A percentile compares a stretch with the other conserved stretches of the same genome.
Evolutionary conservation across 1,140 invertebrate genomes (phyloP).

Genomic region (Mamestra configurata): DNA sequence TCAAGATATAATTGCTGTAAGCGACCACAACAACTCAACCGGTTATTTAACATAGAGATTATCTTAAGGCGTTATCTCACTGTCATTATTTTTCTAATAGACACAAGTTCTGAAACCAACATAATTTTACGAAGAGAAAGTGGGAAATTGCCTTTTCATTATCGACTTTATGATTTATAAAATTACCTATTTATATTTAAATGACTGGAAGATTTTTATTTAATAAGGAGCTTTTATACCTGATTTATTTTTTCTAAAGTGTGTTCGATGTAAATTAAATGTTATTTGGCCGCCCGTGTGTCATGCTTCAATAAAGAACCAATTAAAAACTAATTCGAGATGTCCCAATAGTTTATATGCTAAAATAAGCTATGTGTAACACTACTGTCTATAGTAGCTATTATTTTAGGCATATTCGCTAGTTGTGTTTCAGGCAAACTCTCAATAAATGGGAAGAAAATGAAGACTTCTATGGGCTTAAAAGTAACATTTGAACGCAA

Average conservation of each 20-base stretch:
- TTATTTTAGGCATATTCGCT: neutral
- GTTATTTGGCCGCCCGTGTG: constrained; percentile 21
- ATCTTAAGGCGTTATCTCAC: neutral
- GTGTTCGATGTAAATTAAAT: constrained; percentile 6
- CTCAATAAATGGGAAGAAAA: neutral
- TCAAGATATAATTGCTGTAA: neutral
- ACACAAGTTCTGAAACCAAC: neutral
- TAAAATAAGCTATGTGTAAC: neutral
- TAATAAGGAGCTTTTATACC: constrained; percentile 18
- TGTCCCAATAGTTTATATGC: neutral
- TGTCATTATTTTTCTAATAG: no score
- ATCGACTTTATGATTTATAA: constrained; percentile 12
- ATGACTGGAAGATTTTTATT: constrained; percentile 14
- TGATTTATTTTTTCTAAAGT: constrained; percentile 24
- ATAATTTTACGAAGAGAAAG: neutral
- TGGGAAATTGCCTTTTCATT: neutral
- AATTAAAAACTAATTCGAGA: constrained; percentile 3
- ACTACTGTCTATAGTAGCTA: neutral
- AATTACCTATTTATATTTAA: constrained; percentile 23
- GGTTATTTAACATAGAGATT: neutral
- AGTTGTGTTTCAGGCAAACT: neutral
- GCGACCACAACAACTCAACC: neutral
- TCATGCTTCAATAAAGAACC: constrained; percentile 23
- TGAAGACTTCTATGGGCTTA: neutral
- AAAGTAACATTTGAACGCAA: constrained; percentile 19